Percentiles rank a stretch among this genome's conserved stretches.
These are phyloP conservation scores for Muscicapa comitata DNA, from an alignment of 2,797 vertebrate species.

Conservation along the genomic window DNA sequence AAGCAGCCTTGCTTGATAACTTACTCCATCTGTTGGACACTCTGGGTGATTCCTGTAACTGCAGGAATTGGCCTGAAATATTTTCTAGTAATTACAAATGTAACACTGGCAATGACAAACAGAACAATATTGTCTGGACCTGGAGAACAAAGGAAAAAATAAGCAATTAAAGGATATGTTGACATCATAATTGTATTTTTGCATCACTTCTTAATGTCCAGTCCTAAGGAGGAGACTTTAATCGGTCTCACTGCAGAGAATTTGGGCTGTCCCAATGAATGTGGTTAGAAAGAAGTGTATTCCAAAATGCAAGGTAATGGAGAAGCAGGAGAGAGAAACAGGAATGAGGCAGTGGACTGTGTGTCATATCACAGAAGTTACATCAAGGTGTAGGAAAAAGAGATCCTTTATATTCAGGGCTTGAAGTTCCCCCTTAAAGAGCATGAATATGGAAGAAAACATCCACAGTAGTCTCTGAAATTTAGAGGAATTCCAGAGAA, in stretches of 20 bases:
- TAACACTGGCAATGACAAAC: no score
- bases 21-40: not conserved
- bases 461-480: not conserved
- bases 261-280: not conserved
- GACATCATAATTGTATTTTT: rapidly evolving
- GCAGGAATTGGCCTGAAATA: not conserved
- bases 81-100: not conserved
- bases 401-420: not conserved
- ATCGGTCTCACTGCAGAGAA: not conserved
- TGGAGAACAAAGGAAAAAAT: not conserved
- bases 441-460: not conserved
- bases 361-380: rapidly evolving
- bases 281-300: not conserved
- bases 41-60: not conserved
- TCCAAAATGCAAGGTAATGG: not conserved
- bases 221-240: not conserved
- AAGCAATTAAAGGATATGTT: not conserved
- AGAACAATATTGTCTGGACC: not conserved
- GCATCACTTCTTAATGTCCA: not conserved
- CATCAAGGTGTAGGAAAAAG: not conserved
- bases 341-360: not conserved
- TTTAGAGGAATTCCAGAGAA: not conserved
- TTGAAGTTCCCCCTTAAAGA: not conserved
- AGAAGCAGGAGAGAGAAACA: not conserved
- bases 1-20: not conserved